These are phyloP conservation scores for Bellardia bayeri DNA, from an alignment of 2,888 invertebrate species.

Conservation along the genomic window DNA sequence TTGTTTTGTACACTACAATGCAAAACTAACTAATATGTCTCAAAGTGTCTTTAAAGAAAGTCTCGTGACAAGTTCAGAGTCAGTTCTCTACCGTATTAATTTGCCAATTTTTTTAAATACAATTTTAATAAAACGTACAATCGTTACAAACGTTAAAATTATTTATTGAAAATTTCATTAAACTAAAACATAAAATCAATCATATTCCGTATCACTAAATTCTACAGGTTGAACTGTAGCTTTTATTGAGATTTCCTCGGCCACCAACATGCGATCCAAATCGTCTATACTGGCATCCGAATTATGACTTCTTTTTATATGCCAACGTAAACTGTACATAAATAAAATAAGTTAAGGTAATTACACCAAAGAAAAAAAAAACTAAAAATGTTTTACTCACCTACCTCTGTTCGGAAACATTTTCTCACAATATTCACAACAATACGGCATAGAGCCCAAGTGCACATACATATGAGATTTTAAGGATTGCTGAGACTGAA, in stretches of 20 bases:
- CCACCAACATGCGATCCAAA: conserved; percentile 73
- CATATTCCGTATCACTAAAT: background rate
- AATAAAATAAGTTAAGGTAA: background rate
- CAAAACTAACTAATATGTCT: no score
- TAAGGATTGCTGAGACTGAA: conserved; percentile 73
- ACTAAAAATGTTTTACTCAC: conserved; percentile 48
- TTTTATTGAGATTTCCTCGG: conserved; percentile 55
- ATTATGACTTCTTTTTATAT: conserved; percentile 68
- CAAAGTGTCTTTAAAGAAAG: no score
- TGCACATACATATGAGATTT: conserved; percentile 74
- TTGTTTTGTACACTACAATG: no score
- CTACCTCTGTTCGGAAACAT: conserved; percentile 69
- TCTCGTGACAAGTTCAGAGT: no score
- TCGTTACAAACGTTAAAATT: no score
- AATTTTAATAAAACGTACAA: no score
- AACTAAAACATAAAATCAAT: background rate
- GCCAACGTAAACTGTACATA: conserved; percentile 71
- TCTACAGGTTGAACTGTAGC: conserved; percentile 40
- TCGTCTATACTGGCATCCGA: conserved; percentile 67
- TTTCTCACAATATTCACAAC: conserved; percentile 73
- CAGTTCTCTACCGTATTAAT: no score
- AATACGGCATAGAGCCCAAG: conserved; percentile 72
- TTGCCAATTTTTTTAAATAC: no score
- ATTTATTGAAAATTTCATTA: background rate
- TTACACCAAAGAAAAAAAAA: background rate